Conservation (phyloP, 2,888 invertebrate genomes). For the Zelleria hepariella region DNA sequence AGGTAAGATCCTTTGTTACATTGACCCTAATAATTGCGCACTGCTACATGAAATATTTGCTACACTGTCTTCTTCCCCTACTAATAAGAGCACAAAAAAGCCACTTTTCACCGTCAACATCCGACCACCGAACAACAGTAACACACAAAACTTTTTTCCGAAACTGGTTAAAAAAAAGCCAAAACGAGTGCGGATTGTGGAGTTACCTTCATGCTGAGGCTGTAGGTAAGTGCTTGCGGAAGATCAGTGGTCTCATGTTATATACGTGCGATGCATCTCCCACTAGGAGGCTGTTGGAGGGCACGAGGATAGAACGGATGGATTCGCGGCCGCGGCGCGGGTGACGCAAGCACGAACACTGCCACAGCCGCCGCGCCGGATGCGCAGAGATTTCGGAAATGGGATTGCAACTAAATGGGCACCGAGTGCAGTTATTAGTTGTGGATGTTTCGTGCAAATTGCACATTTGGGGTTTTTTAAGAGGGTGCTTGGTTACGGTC, state of each 20-base stretch:
- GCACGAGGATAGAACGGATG: constrained; percentile 56
- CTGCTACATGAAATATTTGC: too few species aligned
- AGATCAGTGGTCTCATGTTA: constrained; percentile 46
- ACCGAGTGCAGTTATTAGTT: not conserved
- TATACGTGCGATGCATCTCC: constrained; percentile 54
- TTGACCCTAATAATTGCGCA: too few species aligned
- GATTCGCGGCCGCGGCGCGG: constrained; percentile 30
- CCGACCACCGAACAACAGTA: not conserved
- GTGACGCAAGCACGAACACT: constrained; percentile 57
- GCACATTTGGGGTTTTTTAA: too few species aligned
- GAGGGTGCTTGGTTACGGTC: too few species aligned
- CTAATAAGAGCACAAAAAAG: too few species aligned
- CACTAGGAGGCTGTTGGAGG: constrained; percentile 39
- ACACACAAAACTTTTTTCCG: not conserved
- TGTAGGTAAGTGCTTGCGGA: constrained; percentile 55
- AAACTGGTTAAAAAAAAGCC: too few species aligned
- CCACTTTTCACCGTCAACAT: not conserved
- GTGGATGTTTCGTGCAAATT: not conserved
- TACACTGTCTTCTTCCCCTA: too few species aligned
- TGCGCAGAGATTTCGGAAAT: constrained; percentile 15
- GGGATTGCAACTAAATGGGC: not conserved
- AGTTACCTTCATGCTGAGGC: constrained; percentile 66
- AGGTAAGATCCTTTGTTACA: not conserved
- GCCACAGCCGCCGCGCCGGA: not conserved
- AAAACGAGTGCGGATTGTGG: not conserved